Evolutionary conservation across 92 coral and sea anemone species (phyloP), one percentile per base, ranked within the genome.

Genomic region (Meandrina meandrites): DNA sequence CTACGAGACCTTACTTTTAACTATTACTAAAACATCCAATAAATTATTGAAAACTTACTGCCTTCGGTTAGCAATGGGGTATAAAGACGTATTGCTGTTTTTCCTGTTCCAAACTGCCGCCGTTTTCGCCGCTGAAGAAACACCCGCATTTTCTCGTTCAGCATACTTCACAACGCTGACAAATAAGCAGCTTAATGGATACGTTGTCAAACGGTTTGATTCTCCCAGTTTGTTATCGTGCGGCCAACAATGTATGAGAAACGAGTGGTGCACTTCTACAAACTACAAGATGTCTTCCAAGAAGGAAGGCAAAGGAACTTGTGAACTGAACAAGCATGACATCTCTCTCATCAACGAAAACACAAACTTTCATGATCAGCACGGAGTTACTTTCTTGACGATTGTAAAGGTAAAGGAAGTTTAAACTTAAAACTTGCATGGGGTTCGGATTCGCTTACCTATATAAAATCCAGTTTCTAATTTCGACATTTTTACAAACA

Each of bases 171-270:
- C 24, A 67, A 67, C 72, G 14, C 72, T 4, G 14, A 16, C 7
- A 67, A 30, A 67, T 67, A 67, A n/a, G 35, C 32, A n/a, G 45
- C 45, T 40, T 40, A 40, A 40, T 2, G 45, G 45, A 40, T 40
- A 40, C 45, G 45, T 40, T 40, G 45, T 40, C 45, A 40, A 40
- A 40, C 45, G 45, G 45, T 40, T 40, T 40, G 45, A 40, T 40
- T 40, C 45, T 40, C 45, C 45, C 45, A 40, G 45, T 40, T 40
- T 40, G 45, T 40, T 40, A 40, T 40, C 45, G 36, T 67, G 72
- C 73, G 73, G 73, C 73, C 73, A 28, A 8, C 72, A 67, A n/a
- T 67, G 72, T 67, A 9, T n/a, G 72, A 67, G 16, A n/a, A n/a
- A n/a, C 35, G 72, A 5, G 8, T 67, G 72, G 72, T 67, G 72